These are phyloP conservation scores for Pholis gunnellus DNA, from an alignment of 2,113 vertebrate species.

Conservation along the genomic window DNA sequence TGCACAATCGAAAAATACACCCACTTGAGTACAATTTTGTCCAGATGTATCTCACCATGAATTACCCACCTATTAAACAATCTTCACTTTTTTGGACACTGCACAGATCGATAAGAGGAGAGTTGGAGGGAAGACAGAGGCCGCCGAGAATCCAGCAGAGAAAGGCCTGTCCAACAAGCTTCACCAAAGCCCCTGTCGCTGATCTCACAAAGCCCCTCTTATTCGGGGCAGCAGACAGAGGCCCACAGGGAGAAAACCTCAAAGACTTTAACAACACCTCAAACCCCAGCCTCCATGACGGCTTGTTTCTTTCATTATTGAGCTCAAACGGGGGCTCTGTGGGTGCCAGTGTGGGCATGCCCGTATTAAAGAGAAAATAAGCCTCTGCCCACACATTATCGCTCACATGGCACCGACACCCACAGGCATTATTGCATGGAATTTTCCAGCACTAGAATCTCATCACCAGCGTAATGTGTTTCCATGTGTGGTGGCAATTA, in stretches of 20 bases:
- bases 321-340: constrained; percentile 76
- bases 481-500: constrained; percentile 79
- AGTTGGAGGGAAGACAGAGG: not conserved
- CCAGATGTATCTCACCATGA: not conserved
- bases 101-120: constrained; percentile 1
- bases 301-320: constrained; percentile 79
- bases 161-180: constrained; percentile 68
- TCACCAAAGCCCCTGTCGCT: constrained; percentile 69
- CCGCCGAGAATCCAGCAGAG: constrained; percentile 58
- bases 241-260: constrained; percentile 80
- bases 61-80: not conserved
- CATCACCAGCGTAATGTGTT: constrained; percentile 77
- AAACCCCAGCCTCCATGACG: constrained; percentile 76
- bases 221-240: constrained; percentile 78
- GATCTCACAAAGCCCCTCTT: constrained; percentile 79
- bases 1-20: not conserved
- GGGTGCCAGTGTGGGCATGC: constrained; percentile 79
- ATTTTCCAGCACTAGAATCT: constrained; percentile 80
- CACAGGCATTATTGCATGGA: constrained; percentile 79
- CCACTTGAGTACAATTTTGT: not conserved
- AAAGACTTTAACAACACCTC: constrained; percentile 83
- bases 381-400: constrained; percentile 82
- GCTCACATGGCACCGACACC: constrained; percentile 79
- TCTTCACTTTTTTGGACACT: not conserved
- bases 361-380: constrained; percentile 81